Conservation (phyloP, 2,113 vertebrate species). For the Todiramphus chloris region DNA sequence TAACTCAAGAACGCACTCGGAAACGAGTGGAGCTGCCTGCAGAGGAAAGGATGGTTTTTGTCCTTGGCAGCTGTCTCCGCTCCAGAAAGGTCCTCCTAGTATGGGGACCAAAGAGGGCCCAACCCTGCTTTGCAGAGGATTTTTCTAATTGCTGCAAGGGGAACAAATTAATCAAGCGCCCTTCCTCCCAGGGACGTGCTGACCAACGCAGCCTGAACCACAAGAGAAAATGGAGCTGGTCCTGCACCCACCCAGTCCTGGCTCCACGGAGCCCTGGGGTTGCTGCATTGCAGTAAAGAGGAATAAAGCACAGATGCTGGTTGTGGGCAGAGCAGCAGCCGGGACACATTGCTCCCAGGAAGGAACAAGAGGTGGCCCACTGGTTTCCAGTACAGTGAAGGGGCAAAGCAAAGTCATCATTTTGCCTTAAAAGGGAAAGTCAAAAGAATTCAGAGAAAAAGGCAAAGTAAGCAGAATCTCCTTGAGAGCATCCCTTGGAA, state of each 20-base stretch:
- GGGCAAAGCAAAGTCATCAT: background rate
- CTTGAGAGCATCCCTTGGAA: background rate
- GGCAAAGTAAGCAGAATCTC: conserved; percentile 15
- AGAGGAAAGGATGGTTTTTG: background rate
- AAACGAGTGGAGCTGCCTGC: accelerated
- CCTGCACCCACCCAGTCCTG: background rate
- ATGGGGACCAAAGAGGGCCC: background rate
- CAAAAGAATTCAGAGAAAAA: conserved; percentile 7
- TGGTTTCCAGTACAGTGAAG: background rate
- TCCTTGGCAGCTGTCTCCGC: background rate
- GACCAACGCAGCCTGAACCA: background rate
- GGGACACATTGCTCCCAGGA: background rate
- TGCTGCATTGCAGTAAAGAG: background rate
- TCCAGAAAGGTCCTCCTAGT: background rate
- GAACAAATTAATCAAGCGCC: background rate
- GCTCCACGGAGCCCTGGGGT: background rate
- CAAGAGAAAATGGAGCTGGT: background rate
- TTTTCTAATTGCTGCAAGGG: background rate
- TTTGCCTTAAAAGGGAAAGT: background rate
- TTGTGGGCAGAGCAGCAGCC: background rate
- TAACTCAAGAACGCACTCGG: background rate
- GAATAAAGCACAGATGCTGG: background rate
- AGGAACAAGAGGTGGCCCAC: background rate
- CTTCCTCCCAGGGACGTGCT: background rate
- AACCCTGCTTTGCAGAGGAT: background rate